Evolutionary conservation across 2,888 invertebrate species (phyloP), one percentile per base, ranked within the genome.

Genomic region (Meteorus cinctellus): DNA sequence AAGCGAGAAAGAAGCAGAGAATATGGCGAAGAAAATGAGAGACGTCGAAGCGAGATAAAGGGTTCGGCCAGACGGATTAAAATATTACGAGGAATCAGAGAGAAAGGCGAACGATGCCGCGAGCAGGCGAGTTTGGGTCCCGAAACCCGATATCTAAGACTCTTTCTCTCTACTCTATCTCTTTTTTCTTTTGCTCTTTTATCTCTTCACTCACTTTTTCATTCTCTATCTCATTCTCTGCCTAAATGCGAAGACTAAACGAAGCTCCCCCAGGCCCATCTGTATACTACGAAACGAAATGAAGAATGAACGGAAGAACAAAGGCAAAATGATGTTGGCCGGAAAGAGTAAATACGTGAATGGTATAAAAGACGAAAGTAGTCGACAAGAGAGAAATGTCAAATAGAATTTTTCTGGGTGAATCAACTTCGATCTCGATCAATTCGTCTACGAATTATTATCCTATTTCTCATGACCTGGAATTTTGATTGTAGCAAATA

Each of bases 131-230:
- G 76, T 77, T 80, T 71, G 69, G 78, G 75, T 80, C 81, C 79
- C 79, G 88, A 86, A 88, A 88, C 85, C 82, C 85, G 88, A 88
- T 88, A 88, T 86, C 85, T 72, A 76, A 80, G 80, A 79, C 82
- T 86, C 74, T 85, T 84, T 84, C 77, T 75, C 75, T 77, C 77
- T 75, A 75, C 76, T 68, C 60, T 75, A 73, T 76, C 45, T 69
- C 74, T 73, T 74, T 75, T 76, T 75, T 31, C 34, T 24, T 34
- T 24, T 29, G 45, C 24, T 59, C 36, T 65, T 55, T 41, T 70
- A 34, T 45, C 76, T 71, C 51, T 77, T 73, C 78, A 48, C 68
- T 75, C 76, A 70, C 76, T 77, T 73, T 27, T 29, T 31, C 48
- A 24, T 19, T 41, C 5, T 45, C n/a, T 19, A n/a, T 55, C 19